These are phyloP conservation scores for Tachina grossa DNA, from an alignment of 2,888 invertebrate genomes.

Conservation along the genomic window DNA sequence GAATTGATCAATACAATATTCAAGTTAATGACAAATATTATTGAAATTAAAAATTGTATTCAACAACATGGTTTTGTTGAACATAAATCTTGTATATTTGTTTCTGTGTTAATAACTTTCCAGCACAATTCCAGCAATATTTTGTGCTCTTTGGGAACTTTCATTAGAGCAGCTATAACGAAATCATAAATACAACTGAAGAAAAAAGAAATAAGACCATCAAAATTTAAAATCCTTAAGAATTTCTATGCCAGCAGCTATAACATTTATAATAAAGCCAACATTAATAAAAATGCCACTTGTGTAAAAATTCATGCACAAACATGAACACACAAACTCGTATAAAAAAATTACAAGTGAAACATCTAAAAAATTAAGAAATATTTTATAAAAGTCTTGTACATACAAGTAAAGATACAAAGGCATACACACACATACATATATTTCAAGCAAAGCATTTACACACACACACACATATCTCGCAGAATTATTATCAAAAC, in stretches of 20 bases:
- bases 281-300: conserved; percentile 48
- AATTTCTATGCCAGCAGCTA: conserved; percentile 24
- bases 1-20: no score
- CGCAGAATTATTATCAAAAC: neutral
- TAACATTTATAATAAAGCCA: conserved; percentile 30
- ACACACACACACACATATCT: neutral
- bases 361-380: conserved; percentile 3
- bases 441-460: neutral
- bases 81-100: no score
- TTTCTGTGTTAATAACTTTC: no score
- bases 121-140: no score
- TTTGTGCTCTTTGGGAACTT: no score
- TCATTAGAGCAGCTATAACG: neutral
- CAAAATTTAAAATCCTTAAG: conserved; percentile 30
- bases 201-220: conserved; percentile 1
- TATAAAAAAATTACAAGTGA: neutral
- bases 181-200: conserved; percentile 13
- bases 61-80: no score
- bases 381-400: neutral
- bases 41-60: no score
- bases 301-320: conserved; percentile 17
- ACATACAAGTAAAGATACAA: neutral
- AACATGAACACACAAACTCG: neutral
- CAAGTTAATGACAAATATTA: no score
- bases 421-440: neutral